These are phyloP conservation scores for Chaetoderma sp. DNA, from an alignment of 2,888 invertebrate genomes.

Conservation along the genomic window DNA sequence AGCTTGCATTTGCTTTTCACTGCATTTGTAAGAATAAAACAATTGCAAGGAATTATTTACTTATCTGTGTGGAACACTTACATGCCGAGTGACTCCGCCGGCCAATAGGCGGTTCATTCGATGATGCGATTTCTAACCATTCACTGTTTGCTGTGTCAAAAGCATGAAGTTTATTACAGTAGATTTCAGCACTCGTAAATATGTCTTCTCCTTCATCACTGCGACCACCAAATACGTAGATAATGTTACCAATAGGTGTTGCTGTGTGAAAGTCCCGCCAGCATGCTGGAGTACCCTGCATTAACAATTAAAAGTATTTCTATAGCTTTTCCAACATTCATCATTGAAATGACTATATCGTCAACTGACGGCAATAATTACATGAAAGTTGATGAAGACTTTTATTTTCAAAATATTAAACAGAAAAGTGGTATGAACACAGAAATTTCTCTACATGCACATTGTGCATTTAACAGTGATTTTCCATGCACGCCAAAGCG, in stretches of 20 bases:
- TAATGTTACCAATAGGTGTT: slow-evolving; percentile 80
- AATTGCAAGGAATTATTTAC: too few species aligned
- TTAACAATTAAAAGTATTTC: slow-evolving; percentile 3
- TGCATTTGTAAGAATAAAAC: too few species aligned
- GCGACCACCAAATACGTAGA: slow-evolving; percentile 92
- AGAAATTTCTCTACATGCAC: too few species aligned
- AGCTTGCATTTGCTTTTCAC: too few species aligned
- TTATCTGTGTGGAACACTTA: slow-evolving; percentile 72
- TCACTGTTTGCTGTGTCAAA: slow-evolving; percentile 79
- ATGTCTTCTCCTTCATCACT: slow-evolving; percentile 79
- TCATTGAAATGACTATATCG: too few species aligned
- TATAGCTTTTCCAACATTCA: slow-evolving; percentile 4
- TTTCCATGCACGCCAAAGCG: too few species aligned
- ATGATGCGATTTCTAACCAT: slow-evolving; percentile 77
- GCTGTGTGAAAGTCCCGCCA: slow-evolving; percentile 92
- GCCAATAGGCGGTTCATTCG: slow-evolving; percentile 79
- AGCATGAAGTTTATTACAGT: slow-evolving; percentile 79
- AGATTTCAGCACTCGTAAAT: slow-evolving; percentile 79
- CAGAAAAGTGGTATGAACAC: too few species aligned
- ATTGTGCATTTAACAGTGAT: too few species aligned
- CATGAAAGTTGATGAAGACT: too few species aligned
- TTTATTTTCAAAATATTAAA: too few species aligned
- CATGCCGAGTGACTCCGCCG: slow-evolving; percentile 92
- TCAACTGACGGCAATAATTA: neutral
- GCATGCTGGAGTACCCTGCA: slow-evolving; percentile 77